Percentiles rank a stretch among this genome's conserved stretches.
Conservation (phyloP, 2,888 invertebrate species). For the Drosophila emarginata region DNA sequence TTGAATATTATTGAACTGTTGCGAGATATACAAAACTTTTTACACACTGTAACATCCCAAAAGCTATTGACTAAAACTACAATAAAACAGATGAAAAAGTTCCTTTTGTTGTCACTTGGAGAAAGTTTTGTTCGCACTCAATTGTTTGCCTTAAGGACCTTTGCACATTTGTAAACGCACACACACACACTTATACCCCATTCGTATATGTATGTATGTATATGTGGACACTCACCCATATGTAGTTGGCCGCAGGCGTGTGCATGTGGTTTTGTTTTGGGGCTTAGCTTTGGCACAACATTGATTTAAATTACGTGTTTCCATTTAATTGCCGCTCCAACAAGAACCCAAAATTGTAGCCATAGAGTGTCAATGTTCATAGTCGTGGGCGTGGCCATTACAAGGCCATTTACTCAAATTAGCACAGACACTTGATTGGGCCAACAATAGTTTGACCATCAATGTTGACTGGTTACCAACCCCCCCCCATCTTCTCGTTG, state of each 20-base stretch:
- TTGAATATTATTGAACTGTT: not conserved
- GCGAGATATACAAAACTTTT: not conserved
- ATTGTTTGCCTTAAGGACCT: constrained; percentile 78
- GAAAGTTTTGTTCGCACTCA: constrained; percentile 80
- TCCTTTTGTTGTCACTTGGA: constrained; percentile 66
- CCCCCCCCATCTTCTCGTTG: constrained; percentile 7
- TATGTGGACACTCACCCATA: constrained; percentile 5
- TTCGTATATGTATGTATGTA: not conserved
- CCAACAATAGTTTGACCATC: constrained; percentile 54
- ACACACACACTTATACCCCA: not conserved
- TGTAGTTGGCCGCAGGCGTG: constrained; percentile 60
- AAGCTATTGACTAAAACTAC: constrained; percentile 38
- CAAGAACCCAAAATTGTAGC: constrained; percentile 20
- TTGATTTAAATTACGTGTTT: constrained; percentile 78
- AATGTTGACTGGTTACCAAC: constrained; percentile 26
- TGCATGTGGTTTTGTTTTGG: constrained; percentile 72
- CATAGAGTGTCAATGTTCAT: constrained; percentile 63
- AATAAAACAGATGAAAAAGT: constrained; percentile 57
- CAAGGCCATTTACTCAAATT: constrained; percentile 68
- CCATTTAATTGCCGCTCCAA: constrained; percentile 70
- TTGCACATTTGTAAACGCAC: constrained; percentile 72
- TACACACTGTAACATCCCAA: constrained; percentile 48
- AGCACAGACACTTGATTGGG: constrained; percentile 61
- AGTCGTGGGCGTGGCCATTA: constrained; percentile 46
- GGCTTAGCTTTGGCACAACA: constrained; percentile 70